A percentile compares a stretch with the other conserved stretches of the same genome.
Conservation (phyloP, 2,797 vertebrate species). For the Muscicapa comitata region DNA sequence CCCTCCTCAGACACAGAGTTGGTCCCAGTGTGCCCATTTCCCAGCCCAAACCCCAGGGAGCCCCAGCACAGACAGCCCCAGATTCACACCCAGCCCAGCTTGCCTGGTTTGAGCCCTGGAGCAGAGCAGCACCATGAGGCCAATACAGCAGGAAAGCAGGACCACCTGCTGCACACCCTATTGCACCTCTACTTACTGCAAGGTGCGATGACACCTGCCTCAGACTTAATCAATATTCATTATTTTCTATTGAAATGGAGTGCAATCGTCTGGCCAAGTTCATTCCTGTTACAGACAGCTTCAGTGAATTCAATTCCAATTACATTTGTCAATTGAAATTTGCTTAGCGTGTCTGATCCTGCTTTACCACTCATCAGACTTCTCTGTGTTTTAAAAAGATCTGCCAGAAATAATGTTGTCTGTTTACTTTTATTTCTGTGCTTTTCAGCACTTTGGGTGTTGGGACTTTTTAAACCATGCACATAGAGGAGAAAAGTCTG, state of each 20-base stretch:
- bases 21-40: rapidly evolving
- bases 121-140: not conserved
- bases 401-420: not conserved
- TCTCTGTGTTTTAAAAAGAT: not conserved
- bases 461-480: not conserved
- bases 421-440: not conserved
- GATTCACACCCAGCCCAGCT: not conserved
- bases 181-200: not conserved
- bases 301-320: not conserved
- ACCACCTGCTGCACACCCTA: rapidly evolving
- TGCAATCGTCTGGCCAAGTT: not conserved
- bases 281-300: not conserved
- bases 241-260: not conserved
- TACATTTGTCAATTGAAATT: not conserved
- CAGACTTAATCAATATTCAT: not conserved
- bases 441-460: rapidly evolving
- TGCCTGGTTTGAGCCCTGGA: not conserved
- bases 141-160: not conserved
- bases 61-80: not conserved
- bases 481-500: not conserved
- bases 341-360: not conserved
- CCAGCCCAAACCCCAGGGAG: rapidly evolving
- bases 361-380: not conserved
- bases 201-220: not conserved
- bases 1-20: too few relatives aligned